phyloP scores from a whole-genome alignment of 2,113 vertebrate species.

The Grammomys dolichurus region DNA sequence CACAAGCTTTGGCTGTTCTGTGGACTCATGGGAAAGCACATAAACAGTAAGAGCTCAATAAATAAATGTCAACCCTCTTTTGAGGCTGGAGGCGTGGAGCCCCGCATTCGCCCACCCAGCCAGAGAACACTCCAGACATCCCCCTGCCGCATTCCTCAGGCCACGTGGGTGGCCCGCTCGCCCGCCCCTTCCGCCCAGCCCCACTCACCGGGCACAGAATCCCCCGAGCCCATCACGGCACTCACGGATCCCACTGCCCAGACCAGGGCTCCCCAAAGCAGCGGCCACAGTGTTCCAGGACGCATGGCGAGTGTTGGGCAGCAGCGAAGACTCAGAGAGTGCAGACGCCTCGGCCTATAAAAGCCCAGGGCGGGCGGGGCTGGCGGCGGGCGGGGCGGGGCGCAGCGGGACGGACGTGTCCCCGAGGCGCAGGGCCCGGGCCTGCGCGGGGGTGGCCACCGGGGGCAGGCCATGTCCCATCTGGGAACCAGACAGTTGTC shows the following conservation, averaged over 20 bases:
- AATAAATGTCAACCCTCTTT: background rate
- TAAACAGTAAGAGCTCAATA: background rate
- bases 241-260: slow-evolving; percentile 75
- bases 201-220: slow-evolving; percentile 76
- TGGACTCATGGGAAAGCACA: background rate
- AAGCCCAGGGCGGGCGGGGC: slow-evolving; percentile 68
- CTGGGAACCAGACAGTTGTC: background rate
- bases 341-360: slow-evolving; percentile 72
- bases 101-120: background rate
- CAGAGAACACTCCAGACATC: background rate
- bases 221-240: slow-evolving; percentile 57
- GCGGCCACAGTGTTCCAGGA: slow-evolving; percentile 68
- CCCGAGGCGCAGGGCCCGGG: slow-evolving; percentile 36
- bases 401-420: slow-evolving; percentile 64
- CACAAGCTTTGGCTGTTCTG: background rate
- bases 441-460: slow-evolving; percentile 13
- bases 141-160: slow-evolving; percentile 58
- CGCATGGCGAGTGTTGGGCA: slow-evolving; percentile 69
- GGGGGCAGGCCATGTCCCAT: background rate
- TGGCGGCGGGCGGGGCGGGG: slow-evolving; percentile 63
- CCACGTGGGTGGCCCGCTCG: slow-evolving; percentile 77
- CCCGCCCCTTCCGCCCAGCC: slow-evolving; percentile 64
- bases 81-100: background rate
- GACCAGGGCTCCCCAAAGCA: slow-evolving; percentile 74
- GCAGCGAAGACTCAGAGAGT: background rate